Conservation (phyloP, 2,888 invertebrate genomes). For the Dynastes hyllus region DNA sequence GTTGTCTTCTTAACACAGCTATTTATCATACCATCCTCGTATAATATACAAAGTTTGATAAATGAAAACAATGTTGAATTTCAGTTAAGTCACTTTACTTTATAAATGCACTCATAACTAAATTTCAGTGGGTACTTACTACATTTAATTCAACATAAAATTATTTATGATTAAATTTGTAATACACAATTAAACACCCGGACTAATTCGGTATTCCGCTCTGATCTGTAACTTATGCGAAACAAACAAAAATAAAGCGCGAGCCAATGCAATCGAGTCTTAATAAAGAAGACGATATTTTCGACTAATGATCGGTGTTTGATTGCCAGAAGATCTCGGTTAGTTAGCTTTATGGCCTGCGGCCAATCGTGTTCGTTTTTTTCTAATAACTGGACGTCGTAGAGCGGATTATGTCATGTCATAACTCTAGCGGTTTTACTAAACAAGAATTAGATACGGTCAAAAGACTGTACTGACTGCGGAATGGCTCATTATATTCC, state of each 20-base stretch:
- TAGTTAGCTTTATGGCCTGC: conserved; percentile 48
- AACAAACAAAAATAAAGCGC: not conserved
- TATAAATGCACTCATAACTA: too few relatives aligned
- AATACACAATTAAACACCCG: not conserved
- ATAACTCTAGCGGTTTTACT: conserved; percentile 57
- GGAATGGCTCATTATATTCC: conserved; percentile 51
- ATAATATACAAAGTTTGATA: too few relatives aligned
- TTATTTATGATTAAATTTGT: too few relatives aligned
- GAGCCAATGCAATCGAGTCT: conserved; percentile 1
- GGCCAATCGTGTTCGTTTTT: conserved; percentile 47
- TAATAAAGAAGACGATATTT: conserved; percentile 38
- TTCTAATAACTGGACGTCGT: conserved; percentile 56
- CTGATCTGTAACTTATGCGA: not conserved
- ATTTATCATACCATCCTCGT: too few relatives aligned
- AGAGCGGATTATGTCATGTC: conserved; percentile 57
- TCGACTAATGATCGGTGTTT: conserved; percentile 47
- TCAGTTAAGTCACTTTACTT: too few relatives aligned
- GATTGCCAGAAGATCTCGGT: conserved; percentile 49
- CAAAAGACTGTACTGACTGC: conserved; percentile 48
- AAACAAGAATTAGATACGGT: conserved; percentile 54
- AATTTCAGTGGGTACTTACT: too few relatives aligned
- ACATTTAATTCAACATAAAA: too few relatives aligned
- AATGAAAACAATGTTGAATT: too few relatives aligned
- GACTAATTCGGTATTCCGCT: not conserved
- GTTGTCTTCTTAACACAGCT: too few relatives aligned